Conservation (phyloP, 2,888 invertebrate species). For the Trichogramma dendrolimi region DNA sequence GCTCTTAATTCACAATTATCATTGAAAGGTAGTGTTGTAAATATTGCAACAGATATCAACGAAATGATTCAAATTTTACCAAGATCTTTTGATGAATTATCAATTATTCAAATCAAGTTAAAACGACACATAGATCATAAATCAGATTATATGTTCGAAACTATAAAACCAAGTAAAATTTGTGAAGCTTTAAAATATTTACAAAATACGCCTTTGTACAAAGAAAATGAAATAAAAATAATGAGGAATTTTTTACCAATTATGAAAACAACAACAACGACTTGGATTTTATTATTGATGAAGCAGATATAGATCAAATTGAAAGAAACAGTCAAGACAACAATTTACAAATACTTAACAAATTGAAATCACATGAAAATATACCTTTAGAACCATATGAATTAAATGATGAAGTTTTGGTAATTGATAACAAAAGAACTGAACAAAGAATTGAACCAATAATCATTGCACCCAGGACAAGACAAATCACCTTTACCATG, state of each 20-base stretch:
- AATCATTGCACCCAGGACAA: conserved; percentile 36
- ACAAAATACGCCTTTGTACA: conserved; percentile 15
- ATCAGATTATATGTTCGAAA: conserved; percentile 38
- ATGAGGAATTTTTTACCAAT: conserved; percentile 20
- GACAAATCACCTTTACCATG: conserved; percentile 33
- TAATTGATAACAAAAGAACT: conserved; percentile 28
- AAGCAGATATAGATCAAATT: conserved; percentile 11
- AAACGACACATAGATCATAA: conserved; percentile 36
- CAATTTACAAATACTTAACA: background rate
- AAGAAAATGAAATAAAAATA: conserved; percentile 18
- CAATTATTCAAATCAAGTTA: conserved; percentile 36
- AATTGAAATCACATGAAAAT: conserved; percentile 12
- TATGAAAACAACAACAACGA: conserved; percentile 15
- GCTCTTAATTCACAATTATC: conserved; percentile 39
- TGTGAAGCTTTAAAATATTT: conserved; percentile 24
- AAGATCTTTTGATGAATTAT: conserved; percentile 32
- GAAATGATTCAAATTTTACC: conserved; percentile 24
- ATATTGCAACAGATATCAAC: conserved; percentile 27
- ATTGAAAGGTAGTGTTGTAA: conserved; percentile 38
- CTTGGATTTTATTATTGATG: conserved; percentile 22
- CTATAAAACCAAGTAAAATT: conserved; percentile 32
- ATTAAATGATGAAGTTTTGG: conserved; percentile 29
- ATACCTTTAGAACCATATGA: conserved; percentile 14
- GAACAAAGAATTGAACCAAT: conserved; percentile 9
- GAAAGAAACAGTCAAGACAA: background rate